These are phyloP conservation scores for Zoanthus gigantus DNA, from an alignment of 92 coral and sea anemone genomes.

Conservation along the genomic window DNA sequence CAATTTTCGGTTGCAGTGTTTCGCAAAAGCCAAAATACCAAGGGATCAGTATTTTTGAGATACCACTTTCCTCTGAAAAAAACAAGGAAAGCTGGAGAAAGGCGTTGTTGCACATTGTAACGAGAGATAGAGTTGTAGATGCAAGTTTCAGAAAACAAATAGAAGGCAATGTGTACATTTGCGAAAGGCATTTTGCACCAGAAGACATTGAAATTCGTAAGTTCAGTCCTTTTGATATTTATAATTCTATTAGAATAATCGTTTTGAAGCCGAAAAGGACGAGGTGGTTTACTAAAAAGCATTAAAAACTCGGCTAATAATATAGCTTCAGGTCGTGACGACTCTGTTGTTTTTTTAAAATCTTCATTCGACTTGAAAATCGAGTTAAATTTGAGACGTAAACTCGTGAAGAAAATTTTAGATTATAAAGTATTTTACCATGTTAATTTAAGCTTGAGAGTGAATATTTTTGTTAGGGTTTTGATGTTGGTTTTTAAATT, in stretches of 20 bases:
- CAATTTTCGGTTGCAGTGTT: constrained; percentile 43
- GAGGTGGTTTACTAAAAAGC: not conserved
- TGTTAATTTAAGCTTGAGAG: not conserved
- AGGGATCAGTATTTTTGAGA: constrained; percentile 28
- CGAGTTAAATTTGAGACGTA: not conserved
- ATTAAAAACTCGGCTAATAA: not conserved
- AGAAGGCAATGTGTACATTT: constrained; percentile 44
- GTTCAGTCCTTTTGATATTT: constrained; percentile 12
- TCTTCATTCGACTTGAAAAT: not conserved
- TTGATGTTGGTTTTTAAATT: not conserved
- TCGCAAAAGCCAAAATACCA: constrained; percentile 43
- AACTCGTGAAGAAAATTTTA: not conserved
- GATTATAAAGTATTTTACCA: not conserved
- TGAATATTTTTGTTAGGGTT: too few relatives aligned
- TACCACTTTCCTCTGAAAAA: constrained; percentile 3
- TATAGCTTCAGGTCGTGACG: too few relatives aligned
- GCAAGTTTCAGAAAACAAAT: constrained; percentile 46
- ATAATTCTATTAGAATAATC: not conserved
- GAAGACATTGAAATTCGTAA: constrained; percentile 56
- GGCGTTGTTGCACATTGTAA: constrained; percentile 30
- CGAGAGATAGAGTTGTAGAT: constrained; percentile 51
- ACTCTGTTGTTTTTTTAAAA: not conserved
- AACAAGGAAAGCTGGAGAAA: constrained; percentile 53
- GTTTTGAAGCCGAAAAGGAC: not conserved
- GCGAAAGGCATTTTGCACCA: constrained; percentile 54